Conservation (phyloP, 1,140 invertebrate species). For the Thaumatotibia leucotreta region DNA sequence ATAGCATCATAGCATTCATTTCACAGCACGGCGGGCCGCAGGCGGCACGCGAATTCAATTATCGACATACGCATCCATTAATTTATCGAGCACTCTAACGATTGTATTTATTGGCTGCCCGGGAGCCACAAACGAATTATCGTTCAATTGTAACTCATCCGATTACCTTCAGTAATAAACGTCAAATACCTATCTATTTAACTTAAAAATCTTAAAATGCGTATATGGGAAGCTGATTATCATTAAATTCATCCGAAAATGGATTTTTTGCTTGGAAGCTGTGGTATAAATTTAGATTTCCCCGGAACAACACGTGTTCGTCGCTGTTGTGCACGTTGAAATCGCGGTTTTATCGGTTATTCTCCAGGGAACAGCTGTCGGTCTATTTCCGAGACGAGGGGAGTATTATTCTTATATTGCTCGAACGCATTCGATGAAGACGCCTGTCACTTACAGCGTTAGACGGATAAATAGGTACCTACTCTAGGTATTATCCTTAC, state of each 20-base stretch:
- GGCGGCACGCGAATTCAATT: conserved; percentile 2
- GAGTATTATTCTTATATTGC: conserved; percentile 31
- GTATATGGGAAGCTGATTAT: neutral
- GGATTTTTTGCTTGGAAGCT: neutral
- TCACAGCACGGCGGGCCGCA: neutral
- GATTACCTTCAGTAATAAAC: neutral
- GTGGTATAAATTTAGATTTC: conserved; percentile 16
- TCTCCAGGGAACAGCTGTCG: conserved; percentile 61
- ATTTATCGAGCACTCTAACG: neutral
- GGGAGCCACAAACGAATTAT: neutral
- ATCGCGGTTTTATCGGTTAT: conserved; percentile 52
- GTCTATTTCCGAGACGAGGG: conserved; percentile 60
- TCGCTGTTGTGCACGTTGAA: conserved; percentile 36
- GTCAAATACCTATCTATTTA: neutral
- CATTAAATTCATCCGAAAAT: neutral
- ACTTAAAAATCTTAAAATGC: neutral
- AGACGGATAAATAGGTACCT: neutral
- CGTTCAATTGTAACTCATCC: neutral
- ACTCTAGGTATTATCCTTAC: neutral
- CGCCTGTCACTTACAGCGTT: conserved; percentile 8
- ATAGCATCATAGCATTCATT: neutral
- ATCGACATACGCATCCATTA: neutral
- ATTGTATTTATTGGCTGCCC: neutral
- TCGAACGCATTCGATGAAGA: conserved; percentile 14
- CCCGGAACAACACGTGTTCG: conserved; percentile 30